These are phyloP conservation scores for Brachyptera putata DNA, from an alignment of 2,888 invertebrate species.

Conservation along the genomic window DNA sequence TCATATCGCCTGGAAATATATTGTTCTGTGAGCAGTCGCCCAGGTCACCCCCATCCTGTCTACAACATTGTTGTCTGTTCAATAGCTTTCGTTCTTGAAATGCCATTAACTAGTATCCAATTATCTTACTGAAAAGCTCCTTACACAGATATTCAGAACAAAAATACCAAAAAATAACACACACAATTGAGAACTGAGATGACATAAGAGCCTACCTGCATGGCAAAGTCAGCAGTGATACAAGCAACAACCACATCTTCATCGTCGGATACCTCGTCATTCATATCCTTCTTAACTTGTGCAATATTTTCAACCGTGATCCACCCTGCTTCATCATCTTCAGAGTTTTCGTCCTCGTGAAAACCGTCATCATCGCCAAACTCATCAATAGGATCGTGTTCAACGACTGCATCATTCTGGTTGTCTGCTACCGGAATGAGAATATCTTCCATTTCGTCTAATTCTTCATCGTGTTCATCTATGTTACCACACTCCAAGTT, in stretches of 20 bases:
- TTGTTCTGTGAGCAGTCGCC: too few species aligned
- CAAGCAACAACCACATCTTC: conserved; percentile 79
- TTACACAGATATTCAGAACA: too few species aligned
- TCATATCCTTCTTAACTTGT: conserved; percentile 67
- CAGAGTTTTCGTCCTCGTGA: conserved; percentile 36
- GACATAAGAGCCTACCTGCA: conserved; percentile 76
- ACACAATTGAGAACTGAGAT: too few species aligned
- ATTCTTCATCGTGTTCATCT: conserved; percentile 29
- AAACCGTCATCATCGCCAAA: conserved; percentile 34
- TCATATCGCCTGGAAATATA: too few species aligned
- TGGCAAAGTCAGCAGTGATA: conserved; percentile 94
- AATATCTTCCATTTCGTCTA: conserved; percentile 42
- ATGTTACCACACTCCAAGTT: conserved; percentile 3
- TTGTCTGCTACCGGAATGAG: conserved; percentile 37
- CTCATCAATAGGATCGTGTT: conserved; percentile 38
- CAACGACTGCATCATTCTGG: conserved; percentile 35
- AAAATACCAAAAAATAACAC: too few species aligned
- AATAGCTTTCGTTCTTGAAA: too few species aligned
- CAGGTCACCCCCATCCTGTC: too few species aligned
- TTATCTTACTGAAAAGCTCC: too few species aligned
- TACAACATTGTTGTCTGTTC: too few species aligned
- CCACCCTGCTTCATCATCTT: conserved; percentile 61
- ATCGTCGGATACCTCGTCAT: conserved; percentile 54
- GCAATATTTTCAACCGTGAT: conserved; percentile 82
- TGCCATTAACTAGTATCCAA: too few species aligned